Percentiles rank a stretch among this genome's conserved stretches.
phyloP scores from a whole-genome alignment of 2,888 invertebrate species.

The Troides oblongomaculatus region DNA sequence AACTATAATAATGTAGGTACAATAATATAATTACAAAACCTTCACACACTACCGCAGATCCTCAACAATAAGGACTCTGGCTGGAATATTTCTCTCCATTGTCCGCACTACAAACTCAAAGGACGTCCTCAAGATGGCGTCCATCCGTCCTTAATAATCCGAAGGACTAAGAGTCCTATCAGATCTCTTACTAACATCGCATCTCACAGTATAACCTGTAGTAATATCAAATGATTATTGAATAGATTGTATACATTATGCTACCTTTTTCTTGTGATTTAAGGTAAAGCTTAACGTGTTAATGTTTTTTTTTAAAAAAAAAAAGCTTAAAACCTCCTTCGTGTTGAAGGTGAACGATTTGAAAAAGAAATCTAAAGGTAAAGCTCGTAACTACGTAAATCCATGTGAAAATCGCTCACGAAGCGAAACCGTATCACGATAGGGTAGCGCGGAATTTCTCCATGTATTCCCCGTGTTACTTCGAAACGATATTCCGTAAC shows the following conservation, averaged over 20 bases:
- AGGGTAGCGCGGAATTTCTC: constrained; percentile 10
- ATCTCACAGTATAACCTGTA: background rate
- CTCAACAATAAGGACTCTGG: constrained; percentile 11
- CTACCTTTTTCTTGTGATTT: no score
- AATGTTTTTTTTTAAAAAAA: background rate
- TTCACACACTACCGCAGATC: background rate
- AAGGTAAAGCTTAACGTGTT: background rate
- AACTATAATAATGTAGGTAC: background rate
- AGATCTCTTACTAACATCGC: background rate
- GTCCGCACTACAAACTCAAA: constrained; percentile 13
- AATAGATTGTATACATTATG: no score
- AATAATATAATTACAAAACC: background rate
- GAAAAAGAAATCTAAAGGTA: constrained; percentile 17
- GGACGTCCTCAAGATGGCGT: constrained; percentile 14
- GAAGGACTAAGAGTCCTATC: background rate
- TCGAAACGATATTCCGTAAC: background rate
- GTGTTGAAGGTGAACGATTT: constrained; percentile 17
- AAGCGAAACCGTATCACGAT: constrained; percentile 11
- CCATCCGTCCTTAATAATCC: constrained; percentile 20
- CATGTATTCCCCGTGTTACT: background rate
- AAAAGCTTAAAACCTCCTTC: constrained; percentile 14
- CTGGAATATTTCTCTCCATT: constrained; percentile 16
- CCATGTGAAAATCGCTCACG: constrained; percentile 15
- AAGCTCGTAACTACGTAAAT: constrained; percentile 18
- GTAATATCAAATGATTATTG: background rate